These are phyloP conservation scores for Euglossa dilemma DNA, from an alignment of 1,140 invertebrate species.

Conservation along the genomic window DNA sequence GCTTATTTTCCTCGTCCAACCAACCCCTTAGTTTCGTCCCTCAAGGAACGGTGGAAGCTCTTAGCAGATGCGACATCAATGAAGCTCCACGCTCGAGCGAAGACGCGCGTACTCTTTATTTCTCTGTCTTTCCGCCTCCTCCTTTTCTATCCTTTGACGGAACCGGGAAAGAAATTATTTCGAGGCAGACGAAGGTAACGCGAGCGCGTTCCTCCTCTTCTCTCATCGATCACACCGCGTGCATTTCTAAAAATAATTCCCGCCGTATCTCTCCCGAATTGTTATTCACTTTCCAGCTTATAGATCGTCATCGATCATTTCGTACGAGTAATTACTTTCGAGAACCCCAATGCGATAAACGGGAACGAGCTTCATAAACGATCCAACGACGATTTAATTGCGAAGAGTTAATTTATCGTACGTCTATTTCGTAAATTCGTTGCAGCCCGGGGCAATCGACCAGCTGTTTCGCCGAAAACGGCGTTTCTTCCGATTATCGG, in stretches of 20 bases:
- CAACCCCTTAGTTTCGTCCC: constrained; percentile 31
- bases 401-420: too few relatives aligned
- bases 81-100: constrained; percentile 31
- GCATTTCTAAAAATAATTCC: constrained; percentile 10
- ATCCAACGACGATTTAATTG: too few relatives aligned
- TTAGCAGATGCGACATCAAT: constrained; percentile 55
- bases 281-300: neutral
- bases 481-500: too few relatives aligned
- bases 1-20: constrained; percentile 31
- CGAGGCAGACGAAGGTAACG: neutral
- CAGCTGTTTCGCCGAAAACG: neutral
- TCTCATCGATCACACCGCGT: neutral
- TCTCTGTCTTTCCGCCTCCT: neutral
- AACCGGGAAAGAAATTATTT: constrained; percentile 14
- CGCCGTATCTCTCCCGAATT: neutral
- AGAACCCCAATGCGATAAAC: too few relatives aligned
- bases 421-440: too few relatives aligned
- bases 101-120: constrained; percentile 23
- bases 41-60: constrained; percentile 50
- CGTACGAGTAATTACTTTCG: neutral
- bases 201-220: neutral
- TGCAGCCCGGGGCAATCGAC: too few relatives aligned
- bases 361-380: too few relatives aligned
- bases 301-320: neutral
- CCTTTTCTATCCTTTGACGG: constrained; percentile 21